Base-by-base conservation (phyloP, 2,888 invertebrate species). In the Synergus gifuensis region DNA sequence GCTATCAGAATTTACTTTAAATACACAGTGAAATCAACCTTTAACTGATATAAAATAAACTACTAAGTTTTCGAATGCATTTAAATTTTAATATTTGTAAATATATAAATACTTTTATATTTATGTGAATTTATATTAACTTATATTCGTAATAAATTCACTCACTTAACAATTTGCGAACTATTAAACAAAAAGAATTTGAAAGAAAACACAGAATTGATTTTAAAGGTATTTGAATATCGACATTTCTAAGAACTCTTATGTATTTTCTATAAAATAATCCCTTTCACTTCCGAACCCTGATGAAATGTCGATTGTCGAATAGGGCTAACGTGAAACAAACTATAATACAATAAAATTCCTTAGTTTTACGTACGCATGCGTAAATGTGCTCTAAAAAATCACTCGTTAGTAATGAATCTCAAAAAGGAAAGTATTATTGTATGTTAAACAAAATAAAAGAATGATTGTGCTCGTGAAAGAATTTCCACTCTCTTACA, bases 271-370 rank as follows among this genome's bases (percentile, higher is more conserved):
- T 49, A 18, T 5, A 9, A 18, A 58, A 18, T 11, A 18, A 11
- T n/a, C 5, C 7, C 9, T 49, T 58, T 73, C n/a, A 73, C 54
- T 73, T 58, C 54, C 36, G 54, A 73, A 73, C 54, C 73, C 73
- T 73, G 73, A 73, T 58, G 46, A 46, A n/a, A 73, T 73, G 73
- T 73, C 49, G 69, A 49, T 49, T 67, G 58, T 18, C 28, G 44
- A 28, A 54, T 28, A 16, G 7, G 11, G 36, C 40, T 40, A 16
- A 54, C n/a, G 73, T 73, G 28, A 36, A 73, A 69, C 49, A 54
- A 69, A 73, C 4, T 11, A 54, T 73, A 73, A 66, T 60, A 69
- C 28, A 73, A 73, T 54, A 54, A 54, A 36, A 73, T 4, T 16
- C 18, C 36, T 54, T 73, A 40, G 54, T 58, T 54, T 58, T 54